A percentile compares a stretch with the other conserved stretches of the same genome.
phyloP scores from a whole-genome alignment of 2,888 invertebrate genomes.

The Lottia gigantea region DNA sequence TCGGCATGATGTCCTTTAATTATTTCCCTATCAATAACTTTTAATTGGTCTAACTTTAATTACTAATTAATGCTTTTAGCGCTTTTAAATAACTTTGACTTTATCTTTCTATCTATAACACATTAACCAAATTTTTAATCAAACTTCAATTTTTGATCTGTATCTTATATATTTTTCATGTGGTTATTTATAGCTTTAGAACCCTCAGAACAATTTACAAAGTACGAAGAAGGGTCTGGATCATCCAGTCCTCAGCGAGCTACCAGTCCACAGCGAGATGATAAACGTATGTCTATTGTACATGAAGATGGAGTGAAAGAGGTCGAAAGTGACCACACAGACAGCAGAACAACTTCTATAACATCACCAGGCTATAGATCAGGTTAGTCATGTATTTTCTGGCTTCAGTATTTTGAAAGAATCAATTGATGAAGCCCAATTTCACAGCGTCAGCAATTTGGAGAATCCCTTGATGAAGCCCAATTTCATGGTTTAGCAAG shows the following conservation, averaged over 20 bases:
- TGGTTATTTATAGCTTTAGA: slow-evolving; percentile 28
- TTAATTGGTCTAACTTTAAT: neutral
- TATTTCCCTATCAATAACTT: too few relatives aligned
- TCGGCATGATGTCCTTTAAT: too few relatives aligned
- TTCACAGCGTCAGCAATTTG: too few relatives aligned
- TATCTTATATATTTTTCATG: neutral
- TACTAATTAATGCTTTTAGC: slow-evolving; percentile 12
- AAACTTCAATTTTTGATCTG: neutral
- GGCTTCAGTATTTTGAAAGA: too few relatives aligned
- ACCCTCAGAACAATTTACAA: slow-evolving; percentile 34
- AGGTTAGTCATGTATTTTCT: too few relatives aligned
- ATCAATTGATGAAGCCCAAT: too few relatives aligned
- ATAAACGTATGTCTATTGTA: slow-evolving; percentile 15
- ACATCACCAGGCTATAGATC: neutral
- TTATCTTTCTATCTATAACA: neutral
- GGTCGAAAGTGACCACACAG: slow-evolving; percentile 16
- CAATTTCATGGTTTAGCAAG: too few relatives aligned
- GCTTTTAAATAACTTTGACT: slow-evolving; percentile 4
- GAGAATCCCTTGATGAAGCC: too few relatives aligned
- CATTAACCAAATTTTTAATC: neutral
- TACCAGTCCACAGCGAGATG: slow-evolving; percentile 29
- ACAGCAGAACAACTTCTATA: slow-evolving; percentile 5
- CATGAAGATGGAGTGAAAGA: slow-evolving; percentile 11
- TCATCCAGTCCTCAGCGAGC: slow-evolving; percentile 27
- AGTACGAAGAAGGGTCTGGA: slow-evolving; percentile 13